Evolutionary conservation across 2,113 vertebrate genomes (phyloP).

Genomic region (Antechinus stuartii): DNA sequence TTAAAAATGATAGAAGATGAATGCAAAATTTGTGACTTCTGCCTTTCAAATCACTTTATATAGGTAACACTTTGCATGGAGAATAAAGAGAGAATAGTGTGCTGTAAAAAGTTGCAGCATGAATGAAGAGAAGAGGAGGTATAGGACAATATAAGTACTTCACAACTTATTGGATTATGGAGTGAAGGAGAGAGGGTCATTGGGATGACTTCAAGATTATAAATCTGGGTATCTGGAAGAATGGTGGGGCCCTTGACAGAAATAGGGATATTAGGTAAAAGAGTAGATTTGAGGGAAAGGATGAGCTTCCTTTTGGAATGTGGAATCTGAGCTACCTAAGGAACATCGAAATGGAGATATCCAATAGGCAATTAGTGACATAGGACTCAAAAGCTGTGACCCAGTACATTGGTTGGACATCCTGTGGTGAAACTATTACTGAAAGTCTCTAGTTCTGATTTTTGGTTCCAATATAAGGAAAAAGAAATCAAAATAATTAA

Average conservation of each 20-base stretch:
- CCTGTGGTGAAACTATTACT: not conserved
- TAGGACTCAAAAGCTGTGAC: not conserved
- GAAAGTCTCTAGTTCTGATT: not conserved
- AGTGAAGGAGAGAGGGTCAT: not conserved
- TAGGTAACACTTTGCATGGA: not conserved
- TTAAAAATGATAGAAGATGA: not conserved
- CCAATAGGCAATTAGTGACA: not conserved
- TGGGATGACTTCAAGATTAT: not conserved
- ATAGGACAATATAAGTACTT: not conserved
- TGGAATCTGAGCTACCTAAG: not conserved
- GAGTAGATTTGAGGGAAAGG: not conserved
- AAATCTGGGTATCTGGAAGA: not conserved
- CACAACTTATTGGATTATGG: not conserved
- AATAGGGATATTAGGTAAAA: not conserved
- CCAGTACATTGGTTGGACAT: not conserved
- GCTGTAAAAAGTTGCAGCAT: not conserved
- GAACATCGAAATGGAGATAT: not conserved
- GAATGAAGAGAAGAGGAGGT: not conserved
- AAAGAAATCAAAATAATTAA: not conserved
- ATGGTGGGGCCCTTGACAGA: not conserved
- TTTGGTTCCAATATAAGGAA: not conserved
- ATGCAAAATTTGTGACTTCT: not conserved
- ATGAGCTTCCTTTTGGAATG: not conserved
- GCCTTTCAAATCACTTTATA: not conserved
- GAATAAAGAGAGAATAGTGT: not conserved